Base-by-base conservation (phyloP, 2,113 vertebrate genomes). In the Miniopterus natalensis region DNA sequence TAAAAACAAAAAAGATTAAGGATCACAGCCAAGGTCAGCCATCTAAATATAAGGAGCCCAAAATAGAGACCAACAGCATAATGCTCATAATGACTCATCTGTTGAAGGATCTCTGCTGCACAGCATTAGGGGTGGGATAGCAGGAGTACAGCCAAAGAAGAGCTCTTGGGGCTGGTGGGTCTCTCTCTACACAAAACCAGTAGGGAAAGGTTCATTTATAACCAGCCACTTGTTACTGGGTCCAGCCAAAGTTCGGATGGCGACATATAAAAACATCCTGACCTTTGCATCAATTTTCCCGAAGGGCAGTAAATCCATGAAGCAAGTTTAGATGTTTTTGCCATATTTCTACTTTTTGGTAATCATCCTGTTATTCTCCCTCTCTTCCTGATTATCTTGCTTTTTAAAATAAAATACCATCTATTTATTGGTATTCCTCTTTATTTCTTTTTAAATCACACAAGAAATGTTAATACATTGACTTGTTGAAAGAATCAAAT, bases 361-460 rank as follows among this genome's bases (percentile, higher is more conserved):
- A 61, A 31, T 36, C 8, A 11, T 25, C 7, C 9, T 53, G 25
- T 88, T 79, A 47, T 45, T 70, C 57, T 68, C 47, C 45, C 47
- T 73, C 27, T 51, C 29, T 47, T 36, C 5, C 11, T 93, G 29
- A 55, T 70, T 42, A 25, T 93, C 21, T 17, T 88, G 18, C 27
- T 61, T 59, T 80, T 70, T 80, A 3, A 55, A 89, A 31, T 75
- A 89, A 71, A 93, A 59, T 95, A 40, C 4, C 20, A 61, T 29
- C 75, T 66, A 53, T 66, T 84, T 71, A 29, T n/a, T 47, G 70
- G 8, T n/a, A 75, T 81, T 77, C 23, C 5, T 66, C 31, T 53
- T 40, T 68, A 29, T 93, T 87, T 83, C n/a, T 83, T 85, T 94
- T 92, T 31, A 29, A 96, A 59, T 68, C 65, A 71, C 6, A 59